Evolutionary conservation across 2,888 invertebrate genomes (phyloP).

Genomic region (Candidula unifasciata): DNA sequence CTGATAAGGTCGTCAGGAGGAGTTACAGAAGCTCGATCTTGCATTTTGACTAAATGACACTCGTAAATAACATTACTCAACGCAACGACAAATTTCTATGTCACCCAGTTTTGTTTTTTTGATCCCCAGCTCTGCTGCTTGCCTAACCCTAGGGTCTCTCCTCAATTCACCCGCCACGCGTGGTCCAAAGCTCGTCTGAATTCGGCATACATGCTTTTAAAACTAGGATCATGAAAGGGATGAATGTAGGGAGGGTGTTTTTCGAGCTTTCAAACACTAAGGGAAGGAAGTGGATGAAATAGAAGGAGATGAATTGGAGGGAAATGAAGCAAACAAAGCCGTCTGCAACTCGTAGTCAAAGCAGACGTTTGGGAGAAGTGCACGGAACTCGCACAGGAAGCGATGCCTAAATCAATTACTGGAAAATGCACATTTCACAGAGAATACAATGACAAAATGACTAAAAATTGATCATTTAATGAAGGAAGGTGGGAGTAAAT

Average conservation of each 20-base stretch:
- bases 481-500: no score
- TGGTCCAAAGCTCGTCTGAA: neutral
- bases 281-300: neutral
- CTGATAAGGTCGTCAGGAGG: neutral
- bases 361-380: no score
- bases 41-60: conserved; percentile 7
- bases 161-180: neutral
- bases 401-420: no score
- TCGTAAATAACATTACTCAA: conserved; percentile 30
- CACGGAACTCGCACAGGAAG: no score
- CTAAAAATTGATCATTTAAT: no score
- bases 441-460: no score
- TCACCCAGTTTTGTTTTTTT: neutral
- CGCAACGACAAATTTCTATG: neutral
- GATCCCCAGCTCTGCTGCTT: neutral
- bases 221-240: neutral
- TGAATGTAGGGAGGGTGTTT: neutral
- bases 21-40: neutral
- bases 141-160: neutral
- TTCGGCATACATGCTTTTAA: conserved; percentile 1
- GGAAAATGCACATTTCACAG: no score
- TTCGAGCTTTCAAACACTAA: neutral
- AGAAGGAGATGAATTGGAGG: neutral
- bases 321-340: no score
- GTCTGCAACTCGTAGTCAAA: no score